These are phyloP conservation scores for Tipula lateralis DNA, from an alignment of 2,888 invertebrate genomes.

Conservation along the genomic window DNA sequence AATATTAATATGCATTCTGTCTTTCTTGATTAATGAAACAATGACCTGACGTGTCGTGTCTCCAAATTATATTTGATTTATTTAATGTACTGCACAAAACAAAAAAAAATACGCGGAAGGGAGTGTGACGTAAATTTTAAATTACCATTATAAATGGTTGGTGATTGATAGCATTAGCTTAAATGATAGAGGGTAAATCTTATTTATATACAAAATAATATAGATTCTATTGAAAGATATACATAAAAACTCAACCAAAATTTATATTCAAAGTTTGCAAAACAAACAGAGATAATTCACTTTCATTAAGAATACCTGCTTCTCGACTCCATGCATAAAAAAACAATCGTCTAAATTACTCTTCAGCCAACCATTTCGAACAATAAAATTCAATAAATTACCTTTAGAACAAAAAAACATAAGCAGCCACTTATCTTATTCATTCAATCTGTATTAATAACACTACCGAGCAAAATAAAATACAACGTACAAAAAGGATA, in stretches of 20 bases:
- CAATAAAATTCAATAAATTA: constrained; percentile 11
- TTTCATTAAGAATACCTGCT: neutral
- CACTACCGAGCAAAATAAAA: neutral
- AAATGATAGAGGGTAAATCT: neutral
- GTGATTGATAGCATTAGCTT: neutral
- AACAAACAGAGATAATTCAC: constrained; percentile 4
- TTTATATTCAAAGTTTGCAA: neutral
- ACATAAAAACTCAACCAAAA: neutral
- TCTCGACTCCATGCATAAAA: neutral
- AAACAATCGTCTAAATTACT: neutral
- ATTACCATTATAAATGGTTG: neutral
- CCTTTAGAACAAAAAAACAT: neutral
- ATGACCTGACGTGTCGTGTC: constrained; percentile 19
- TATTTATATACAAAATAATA: neutral
- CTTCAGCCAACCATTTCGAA: neutral
- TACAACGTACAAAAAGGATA: neutral
- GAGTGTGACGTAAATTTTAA: neutral
- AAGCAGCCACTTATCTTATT: constrained; percentile 9
- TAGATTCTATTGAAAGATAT: neutral
- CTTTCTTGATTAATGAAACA: neutral
- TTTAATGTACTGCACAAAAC: neutral
- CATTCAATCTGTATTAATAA: constrained; percentile 19
- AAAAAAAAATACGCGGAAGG: neutral
- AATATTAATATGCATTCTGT: neutral
- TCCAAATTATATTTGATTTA: neutral